Evolutionary conservation across 2,113 vertebrate species (phyloP).

Genomic region (Lasiurus cinereus): DNA sequence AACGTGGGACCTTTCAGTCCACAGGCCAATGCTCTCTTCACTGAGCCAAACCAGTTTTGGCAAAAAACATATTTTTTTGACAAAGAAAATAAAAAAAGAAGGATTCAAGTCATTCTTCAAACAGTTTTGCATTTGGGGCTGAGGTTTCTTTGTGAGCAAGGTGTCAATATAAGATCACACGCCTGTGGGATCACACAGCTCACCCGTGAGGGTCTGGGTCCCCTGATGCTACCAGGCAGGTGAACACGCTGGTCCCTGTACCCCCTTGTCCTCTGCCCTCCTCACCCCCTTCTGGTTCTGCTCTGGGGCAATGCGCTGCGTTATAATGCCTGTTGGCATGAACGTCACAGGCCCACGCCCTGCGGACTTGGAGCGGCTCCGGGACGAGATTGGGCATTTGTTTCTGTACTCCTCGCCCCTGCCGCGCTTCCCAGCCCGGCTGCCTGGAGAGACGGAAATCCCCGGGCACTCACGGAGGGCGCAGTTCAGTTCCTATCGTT

Average conservation of each 20-base stretch:
- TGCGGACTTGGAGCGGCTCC: neutral
- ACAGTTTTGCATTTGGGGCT: neutral
- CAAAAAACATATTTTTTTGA: too few species aligned
- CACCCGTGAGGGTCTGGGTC: neutral
- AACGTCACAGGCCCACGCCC: neutral
- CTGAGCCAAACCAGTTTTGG: too few species aligned
- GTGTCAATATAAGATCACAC: neutral
- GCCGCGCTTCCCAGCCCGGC: too few species aligned
- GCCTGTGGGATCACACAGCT: fast-evolving
- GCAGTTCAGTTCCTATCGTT: neutral
- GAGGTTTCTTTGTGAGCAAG: neutral
- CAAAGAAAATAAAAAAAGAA: neutral
- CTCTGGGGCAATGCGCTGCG: neutral
- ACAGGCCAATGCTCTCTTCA: too few species aligned
- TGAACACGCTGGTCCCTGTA: neutral
- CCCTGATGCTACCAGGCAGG: neutral
- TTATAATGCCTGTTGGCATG: neutral
- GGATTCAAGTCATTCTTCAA: neutral
- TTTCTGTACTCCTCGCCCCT: neutral
- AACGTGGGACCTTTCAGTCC: too few species aligned
- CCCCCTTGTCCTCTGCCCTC: neutral
- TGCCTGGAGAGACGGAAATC: neutral
- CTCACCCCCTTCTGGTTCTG: neutral
- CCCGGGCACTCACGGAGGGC: neutral
- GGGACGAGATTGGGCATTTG: neutral